phyloP scores from a whole-genome alignment of 2,113 vertebrate genomes.

The Thymallus thymallus region DNA sequence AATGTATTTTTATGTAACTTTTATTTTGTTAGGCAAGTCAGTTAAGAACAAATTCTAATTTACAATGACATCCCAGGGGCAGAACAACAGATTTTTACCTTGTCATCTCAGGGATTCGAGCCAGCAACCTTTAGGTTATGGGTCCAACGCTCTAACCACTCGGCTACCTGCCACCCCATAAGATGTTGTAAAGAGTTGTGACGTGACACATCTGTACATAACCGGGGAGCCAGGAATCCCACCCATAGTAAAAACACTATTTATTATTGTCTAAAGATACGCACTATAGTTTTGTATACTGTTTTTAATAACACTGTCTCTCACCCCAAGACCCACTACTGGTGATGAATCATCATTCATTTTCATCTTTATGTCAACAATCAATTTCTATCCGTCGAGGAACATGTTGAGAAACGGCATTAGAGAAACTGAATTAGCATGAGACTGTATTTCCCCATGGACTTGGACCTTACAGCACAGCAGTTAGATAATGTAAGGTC shows the following conservation, averaged over 20 bases:
- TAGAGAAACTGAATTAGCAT: not conserved
- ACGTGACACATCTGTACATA: not conserved
- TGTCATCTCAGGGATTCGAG: no score
- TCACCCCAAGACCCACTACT: not conserved
- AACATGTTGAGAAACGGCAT: not conserved
- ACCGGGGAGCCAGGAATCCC: not conserved
- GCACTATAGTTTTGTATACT: not conserved
- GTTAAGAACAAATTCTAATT: no score
- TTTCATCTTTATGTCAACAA: constrained; percentile 11
- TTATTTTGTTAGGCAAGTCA: no score
- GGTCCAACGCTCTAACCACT: no score
- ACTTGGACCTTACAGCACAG: not conserved
- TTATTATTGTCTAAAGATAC: not conserved
- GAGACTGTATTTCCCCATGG: not conserved
- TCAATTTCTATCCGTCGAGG: not conserved
- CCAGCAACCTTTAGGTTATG: no score
- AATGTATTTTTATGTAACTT: no score
- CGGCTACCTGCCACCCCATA: no score
- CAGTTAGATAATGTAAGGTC: constrained; percentile 17
- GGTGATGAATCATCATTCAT: not conserved
- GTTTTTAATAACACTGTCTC: no score
- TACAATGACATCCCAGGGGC: no score
- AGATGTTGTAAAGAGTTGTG: not conserved
- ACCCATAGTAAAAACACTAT: not conserved
- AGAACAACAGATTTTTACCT: no score